These are phyloP conservation scores for Pogonognathellus flavescens DNA, from an alignment of 1,140 invertebrate species.

Conservation along the genomic window DNA sequence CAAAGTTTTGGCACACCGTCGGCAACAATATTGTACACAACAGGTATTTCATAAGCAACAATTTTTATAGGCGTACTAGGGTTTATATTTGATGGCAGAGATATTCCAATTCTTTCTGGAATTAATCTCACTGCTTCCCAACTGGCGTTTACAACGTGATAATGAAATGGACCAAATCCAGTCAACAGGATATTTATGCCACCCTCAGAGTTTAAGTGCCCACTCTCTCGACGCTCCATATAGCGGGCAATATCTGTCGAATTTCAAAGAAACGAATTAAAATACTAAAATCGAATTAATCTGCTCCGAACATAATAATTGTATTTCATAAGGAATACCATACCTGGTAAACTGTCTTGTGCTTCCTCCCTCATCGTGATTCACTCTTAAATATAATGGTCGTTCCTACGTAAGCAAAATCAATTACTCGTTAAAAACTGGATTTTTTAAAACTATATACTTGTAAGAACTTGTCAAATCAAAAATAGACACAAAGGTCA, in stretches of 20 bases:
- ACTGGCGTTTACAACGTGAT: constrained; percentile 71
- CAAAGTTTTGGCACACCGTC: constrained; percentile 68
- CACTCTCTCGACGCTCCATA: constrained; percentile 42
- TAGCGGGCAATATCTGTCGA: constrained; percentile 19
- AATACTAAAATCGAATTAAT: neutral
- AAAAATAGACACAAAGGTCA: no score
- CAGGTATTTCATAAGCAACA: constrained; percentile 68
- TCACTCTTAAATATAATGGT: neutral
- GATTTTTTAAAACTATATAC: no score
- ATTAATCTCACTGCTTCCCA: constrained; percentile 70
- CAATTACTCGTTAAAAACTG: no score
- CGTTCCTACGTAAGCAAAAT: neutral
- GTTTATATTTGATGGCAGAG: constrained; percentile 46
- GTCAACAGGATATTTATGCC: constrained; percentile 49
- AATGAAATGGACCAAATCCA: constrained; percentile 73
- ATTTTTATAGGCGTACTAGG: constrained; percentile 62
- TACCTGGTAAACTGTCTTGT: constrained; percentile 50
- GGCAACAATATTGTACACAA: constrained; percentile 69
- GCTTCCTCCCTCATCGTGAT: constrained; percentile 49
- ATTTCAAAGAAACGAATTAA: neutral
- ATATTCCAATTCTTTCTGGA: constrained; percentile 62
- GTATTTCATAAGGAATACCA: neutral
- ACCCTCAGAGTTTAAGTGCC: constrained; percentile 25
- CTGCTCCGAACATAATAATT: neutral
- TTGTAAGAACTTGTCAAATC: no score